A percentile compares a stretch with the other conserved stretches of the same genome.
Evolutionary conservation across 2,888 invertebrate genomes (phyloP).

Genomic region (Stenodera caucasica): DNA sequence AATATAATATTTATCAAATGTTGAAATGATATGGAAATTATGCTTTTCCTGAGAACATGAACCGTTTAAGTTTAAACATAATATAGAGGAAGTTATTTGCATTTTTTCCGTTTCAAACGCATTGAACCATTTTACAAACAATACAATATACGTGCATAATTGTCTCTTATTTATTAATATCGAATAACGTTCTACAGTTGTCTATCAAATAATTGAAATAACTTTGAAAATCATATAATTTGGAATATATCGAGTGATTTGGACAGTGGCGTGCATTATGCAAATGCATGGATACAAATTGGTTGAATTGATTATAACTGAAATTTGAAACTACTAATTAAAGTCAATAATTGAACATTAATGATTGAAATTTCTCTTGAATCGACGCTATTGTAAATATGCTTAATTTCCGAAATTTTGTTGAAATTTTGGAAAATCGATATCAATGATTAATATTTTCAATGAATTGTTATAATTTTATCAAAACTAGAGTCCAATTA

Average conservation of each 20-base stretch:
- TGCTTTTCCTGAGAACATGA: constrained; percentile 15
- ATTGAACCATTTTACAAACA: background rate
- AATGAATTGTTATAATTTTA: background rate
- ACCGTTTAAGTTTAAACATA: constrained; percentile 19
- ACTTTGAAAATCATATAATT: no score
- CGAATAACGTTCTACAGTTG: constrained; percentile 5
- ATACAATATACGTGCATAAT: background rate
- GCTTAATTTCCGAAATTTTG: no score
- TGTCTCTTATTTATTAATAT: background rate
- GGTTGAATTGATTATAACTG: no score
- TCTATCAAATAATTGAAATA: no score
- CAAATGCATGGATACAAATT: no score
- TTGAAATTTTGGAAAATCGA: no score
- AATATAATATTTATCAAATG: background rate
- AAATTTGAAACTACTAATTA: no score
- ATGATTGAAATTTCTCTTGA: no score
- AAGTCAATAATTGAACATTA: no score
- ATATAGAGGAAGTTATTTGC: constrained; percentile 18
- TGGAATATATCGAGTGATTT: no score
- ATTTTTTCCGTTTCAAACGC: constrained; percentile 22
- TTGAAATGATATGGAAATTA: constrained; percentile 7
- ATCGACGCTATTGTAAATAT: no score
- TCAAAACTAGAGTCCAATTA: background rate
- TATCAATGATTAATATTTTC: background rate
- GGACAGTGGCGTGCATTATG: no score